Base-by-base conservation (phyloP, 2,797 vertebrate genomes). In the Anguilla pacifica region DNA sequence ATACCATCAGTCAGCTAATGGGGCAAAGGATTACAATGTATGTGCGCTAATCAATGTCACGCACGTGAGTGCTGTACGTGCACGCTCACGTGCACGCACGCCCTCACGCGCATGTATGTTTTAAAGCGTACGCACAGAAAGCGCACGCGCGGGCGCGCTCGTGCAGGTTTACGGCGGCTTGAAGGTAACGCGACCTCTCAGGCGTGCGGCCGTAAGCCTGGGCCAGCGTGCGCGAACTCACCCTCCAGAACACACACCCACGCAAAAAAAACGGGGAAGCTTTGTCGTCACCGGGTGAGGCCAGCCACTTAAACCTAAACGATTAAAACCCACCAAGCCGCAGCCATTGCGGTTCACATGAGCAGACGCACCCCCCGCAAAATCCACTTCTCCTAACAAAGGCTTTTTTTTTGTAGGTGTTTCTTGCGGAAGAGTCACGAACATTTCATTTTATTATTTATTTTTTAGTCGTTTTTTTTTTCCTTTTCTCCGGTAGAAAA, bases 101-200 rank as follows among this genome's bases (percentile, higher is more conserved):
- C 81, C 51, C 39, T 28, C n/a, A 70, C 7, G 43, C 13, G 13
- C 53, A 55, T 55, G 53, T 11, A 55, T 55, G 13, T 55, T 55
- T 55, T 55, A 55, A 55, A 55, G 10, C 10, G 53, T 0, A 28
- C 82, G 51, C 81, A n/a, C 53, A 53, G 53, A 53, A 53, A 10
- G 53, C 57, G 1, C 61, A 49, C 57, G 5, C 61, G 49, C 39
- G 17, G 35, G 49, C 61, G 28, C 22, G 28, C 86, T 28, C 74
- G 22, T 43, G 22, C 55, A 53, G 15, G 67, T 72, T 87, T 84
- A 72, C 1, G 81, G 61, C 53, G 81, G 86, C 17, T 84, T 55
- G 49, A 84, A 84, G 64, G 81, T 87, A 70, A 87, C 72, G 28
- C 51, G 72, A 84, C n/a, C 86, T 84, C 61, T 64, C 46, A 70